phyloP scores from a whole-genome alignment of 2,113 vertebrate species.

The Fulmarus glacialis region DNA sequence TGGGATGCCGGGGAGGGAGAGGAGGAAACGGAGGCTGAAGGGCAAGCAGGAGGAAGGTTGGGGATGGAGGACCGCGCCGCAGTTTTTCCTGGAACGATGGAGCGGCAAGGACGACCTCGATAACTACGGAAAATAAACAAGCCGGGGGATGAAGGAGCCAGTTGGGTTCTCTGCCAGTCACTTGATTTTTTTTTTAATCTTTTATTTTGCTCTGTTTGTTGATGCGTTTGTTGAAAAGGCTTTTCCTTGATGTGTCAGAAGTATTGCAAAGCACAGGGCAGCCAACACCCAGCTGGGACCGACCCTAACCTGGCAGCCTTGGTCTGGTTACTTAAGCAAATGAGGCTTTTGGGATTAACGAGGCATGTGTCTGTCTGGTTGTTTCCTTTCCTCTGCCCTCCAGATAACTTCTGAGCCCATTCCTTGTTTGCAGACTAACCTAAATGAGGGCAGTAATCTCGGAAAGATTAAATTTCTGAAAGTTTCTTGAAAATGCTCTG shows the following conservation, averaged over 20 bases:
- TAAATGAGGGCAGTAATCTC: neutral
- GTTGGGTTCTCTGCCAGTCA: neutral
- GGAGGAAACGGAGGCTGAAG: neutral
- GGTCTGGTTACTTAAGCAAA: neutral
- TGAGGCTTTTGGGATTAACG: neutral
- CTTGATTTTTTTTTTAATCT: neutral
- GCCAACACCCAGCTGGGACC: neutral
- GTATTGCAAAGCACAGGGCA: neutral
- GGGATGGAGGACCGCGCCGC: fast-evolving
- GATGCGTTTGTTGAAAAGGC: neutral
- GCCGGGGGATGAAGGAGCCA: neutral
- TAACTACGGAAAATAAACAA: neutral
- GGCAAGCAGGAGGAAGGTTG: neutral
- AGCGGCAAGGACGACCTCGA: fast-evolving
- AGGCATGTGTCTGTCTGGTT: neutral
- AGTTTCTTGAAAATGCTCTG: neutral
- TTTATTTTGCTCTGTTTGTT: neutral
- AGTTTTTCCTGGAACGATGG: neutral
- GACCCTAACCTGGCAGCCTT: neutral
- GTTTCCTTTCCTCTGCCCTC: neutral
- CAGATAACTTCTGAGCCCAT: neutral
- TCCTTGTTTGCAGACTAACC: neutral
- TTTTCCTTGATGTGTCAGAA: neutral
- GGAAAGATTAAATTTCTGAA: neutral
- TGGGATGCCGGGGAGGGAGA: neutral